Base-by-base conservation (phyloP, 2,888 invertebrate genomes). In the Tortrix viridana region DNA sequence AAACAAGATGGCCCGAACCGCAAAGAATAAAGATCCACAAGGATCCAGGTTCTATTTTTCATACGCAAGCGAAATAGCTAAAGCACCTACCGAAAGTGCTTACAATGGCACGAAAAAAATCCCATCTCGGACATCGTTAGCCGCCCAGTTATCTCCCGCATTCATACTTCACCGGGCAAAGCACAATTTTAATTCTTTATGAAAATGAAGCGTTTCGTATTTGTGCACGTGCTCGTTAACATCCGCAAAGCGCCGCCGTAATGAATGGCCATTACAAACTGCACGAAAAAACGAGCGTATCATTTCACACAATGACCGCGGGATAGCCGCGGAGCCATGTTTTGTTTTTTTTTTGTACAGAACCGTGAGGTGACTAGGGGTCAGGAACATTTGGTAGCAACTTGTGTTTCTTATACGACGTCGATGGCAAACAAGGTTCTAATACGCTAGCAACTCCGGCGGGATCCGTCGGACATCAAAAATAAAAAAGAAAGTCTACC, bases 201-300 rank as follows among this genome's bases (percentile, higher is more conserved):
- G 62, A 62, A 62, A 62, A 62, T 56, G 62, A 56, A 62, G 50
- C 61, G 56, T 56, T 56, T 62, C 49, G 50, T 62, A 62, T 62
- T 56, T 62, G 58, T 67, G 55, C 65, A 65, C 67, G 66, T 58
- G 64, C 69, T 72, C 71, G 73, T 74, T 74, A 74, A 68, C 65
- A 67, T 65, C 67, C 66, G 59, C 67, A 65, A 44, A 64, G 65
- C 67, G 67, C 60, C 52, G 54, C 19, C 32, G 50, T 50, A 64
- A 49, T 50, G 60, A 58, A 71, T 71, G 69, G 68, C 70, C 69
- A 69, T 74, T 71, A 66, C 69, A 70, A 65, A 66, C 66, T 65
- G 49, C 67, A 65, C 65, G 53, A 49, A 67, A 70, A 62, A 68
- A 60, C 38, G 43, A 9, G 37, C 41, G 53, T 60, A 64, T 61